A percentile compares a stretch with the other conserved stretches of the same genome.
phyloP scores from a whole-genome alignment of 2,113 vertebrate genomes.

The Talpa occidentalis region DNA sequence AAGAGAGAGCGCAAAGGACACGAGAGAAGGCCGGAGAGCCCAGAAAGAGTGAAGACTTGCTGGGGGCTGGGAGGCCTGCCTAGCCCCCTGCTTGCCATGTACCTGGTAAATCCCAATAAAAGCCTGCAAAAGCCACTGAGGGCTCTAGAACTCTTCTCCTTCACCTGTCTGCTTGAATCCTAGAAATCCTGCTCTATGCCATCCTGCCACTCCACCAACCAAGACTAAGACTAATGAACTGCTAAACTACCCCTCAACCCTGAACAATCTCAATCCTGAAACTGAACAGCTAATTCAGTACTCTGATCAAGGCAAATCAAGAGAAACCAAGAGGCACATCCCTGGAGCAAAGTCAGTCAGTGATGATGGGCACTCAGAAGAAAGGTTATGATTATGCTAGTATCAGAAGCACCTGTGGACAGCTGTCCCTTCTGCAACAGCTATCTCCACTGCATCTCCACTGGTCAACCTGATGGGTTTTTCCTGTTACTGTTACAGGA shows the following conservation, averaged over 20 bases:
- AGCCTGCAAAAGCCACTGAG: too few species aligned
- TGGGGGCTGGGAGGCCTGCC: too few species aligned
- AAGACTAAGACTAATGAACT: neutral
- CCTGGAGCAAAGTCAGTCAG: neutral
- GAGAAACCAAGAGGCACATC: neutral
- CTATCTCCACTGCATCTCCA: neutral
- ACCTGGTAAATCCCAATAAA: too few species aligned
- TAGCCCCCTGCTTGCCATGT: too few species aligned
- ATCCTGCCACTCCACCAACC: too few species aligned
- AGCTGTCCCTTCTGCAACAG: neutral
- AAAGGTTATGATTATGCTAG: neutral
- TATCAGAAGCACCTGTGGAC: neutral
- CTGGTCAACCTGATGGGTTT: neutral
- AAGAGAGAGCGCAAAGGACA: too few species aligned
- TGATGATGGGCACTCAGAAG: neutral
- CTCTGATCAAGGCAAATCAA: neutral
- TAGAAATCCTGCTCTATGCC: too few species aligned
- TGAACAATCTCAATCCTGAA: too few species aligned
- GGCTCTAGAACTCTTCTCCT: too few species aligned
- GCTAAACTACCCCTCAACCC: neutral
- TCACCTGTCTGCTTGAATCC: too few species aligned
- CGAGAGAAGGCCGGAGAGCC: too few species aligned
- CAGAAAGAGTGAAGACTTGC: too few species aligned
- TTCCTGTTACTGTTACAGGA: neutral
- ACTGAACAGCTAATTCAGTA: neutral